Percentiles rank a stretch among this genome's conserved stretches.
Evolutionary conservation across 2,888 invertebrate species (phyloP).

Genomic region (Eudasyphora cyanicolor): DNA sequence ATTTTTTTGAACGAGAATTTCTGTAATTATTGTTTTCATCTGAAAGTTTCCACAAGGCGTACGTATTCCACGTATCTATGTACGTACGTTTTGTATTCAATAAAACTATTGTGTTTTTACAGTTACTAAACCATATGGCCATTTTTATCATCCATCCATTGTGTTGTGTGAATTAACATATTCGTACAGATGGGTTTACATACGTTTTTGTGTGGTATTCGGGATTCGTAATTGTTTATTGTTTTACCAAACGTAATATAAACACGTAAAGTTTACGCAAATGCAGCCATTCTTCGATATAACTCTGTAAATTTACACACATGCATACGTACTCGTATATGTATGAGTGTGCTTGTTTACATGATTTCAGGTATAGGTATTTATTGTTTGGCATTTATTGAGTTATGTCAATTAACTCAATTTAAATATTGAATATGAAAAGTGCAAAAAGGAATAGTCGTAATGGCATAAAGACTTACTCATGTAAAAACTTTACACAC

Average conservation of each 20-base stretch:
- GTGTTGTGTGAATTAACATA: too few species aligned
- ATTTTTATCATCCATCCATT: too few species aligned
- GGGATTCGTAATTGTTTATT: slow-evolving; percentile 18
- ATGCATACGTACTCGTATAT: neutral
- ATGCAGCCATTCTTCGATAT: neutral
- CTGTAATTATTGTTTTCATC: neutral
- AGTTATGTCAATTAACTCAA: neutral
- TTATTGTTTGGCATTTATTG: neutral
- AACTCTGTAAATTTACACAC: too few species aligned
- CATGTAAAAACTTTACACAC: too few species aligned
- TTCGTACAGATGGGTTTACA: neutral
- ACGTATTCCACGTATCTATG: too few species aligned
- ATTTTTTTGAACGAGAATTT: neutral
- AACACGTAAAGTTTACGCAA: slow-evolving; percentile 23
- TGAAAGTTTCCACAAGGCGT: neutral
- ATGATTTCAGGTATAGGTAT: neutral
- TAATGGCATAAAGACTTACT: too few species aligned
- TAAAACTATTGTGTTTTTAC: neutral
- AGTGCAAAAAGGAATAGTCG: too few species aligned
- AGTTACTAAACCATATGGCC: neutral
- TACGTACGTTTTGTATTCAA: neutral
- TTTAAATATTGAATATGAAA: too few species aligned
- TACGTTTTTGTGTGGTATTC: slow-evolving; percentile 1
- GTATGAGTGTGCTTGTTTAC: neutral
- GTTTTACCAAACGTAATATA: slow-evolving; percentile 24